Evolutionary conservation across 2,888 invertebrate species (phyloP).

Genomic region (Ormia ochracea): DNA sequence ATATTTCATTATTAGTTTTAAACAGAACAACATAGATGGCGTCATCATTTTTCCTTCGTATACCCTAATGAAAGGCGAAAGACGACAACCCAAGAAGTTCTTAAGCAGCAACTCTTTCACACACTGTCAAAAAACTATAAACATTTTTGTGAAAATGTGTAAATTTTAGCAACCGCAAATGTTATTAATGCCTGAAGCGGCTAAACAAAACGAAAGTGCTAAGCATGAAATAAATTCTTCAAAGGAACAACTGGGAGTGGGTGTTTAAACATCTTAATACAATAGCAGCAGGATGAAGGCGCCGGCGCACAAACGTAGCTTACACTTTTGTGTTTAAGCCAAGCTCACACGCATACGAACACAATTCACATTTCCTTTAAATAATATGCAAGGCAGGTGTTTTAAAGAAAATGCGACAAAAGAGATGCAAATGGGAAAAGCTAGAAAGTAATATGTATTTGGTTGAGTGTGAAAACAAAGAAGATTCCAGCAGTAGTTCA

Average conservation of each 20-base stretch:
- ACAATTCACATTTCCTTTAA: not conserved
- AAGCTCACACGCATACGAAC: slow-evolving; percentile 1
- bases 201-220: slow-evolving; percentile 41
- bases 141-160: slow-evolving; percentile 10
- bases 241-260: slow-evolving; percentile 51
- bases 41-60: slow-evolving; percentile 2
- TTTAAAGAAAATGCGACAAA: not conserved
- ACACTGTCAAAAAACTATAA: not conserved
- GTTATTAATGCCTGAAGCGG: not conserved
- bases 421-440: slow-evolving; percentile 1
- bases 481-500: slow-evolving; percentile 45
- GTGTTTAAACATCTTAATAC: slow-evolving; percentile 54
- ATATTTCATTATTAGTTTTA: too few relatives aligned
- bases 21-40: too few relatives aligned
- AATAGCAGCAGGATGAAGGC: slow-evolving; percentile 34
- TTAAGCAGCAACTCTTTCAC: not conserved
- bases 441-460: not conserved
- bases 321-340: slow-evolving; percentile 31
- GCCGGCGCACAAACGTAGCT: not conserved
- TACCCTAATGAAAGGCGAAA: slow-evolving; percentile 23
- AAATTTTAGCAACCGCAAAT: slow-evolving; percentile 28
- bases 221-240: slow-evolving; percentile 53
- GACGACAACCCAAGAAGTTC: not conserved
- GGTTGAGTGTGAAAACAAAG: slow-evolving; percentile 23
- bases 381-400: slow-evolving; percentile 42